phyloP scores from a whole-genome alignment of 2,113 vertebrate genomes.

The Arvicanthis niloticus region DNA sequence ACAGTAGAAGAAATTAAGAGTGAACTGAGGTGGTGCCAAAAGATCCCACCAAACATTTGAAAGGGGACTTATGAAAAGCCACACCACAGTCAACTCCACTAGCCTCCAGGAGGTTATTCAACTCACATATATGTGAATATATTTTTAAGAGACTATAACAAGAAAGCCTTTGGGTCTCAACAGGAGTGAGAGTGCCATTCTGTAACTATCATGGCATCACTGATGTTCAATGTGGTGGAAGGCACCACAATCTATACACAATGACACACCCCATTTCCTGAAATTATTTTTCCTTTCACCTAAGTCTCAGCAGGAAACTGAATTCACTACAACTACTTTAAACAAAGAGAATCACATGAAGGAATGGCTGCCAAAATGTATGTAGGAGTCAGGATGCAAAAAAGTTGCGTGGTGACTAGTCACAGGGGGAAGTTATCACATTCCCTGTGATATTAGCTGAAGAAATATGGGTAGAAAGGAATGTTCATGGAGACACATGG shows the following conservation, averaged over 20 bases:
- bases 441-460: too few relatives aligned
- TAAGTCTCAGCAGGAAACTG: neutral
- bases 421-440: neutral
- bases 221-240: neutral
- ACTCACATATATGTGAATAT: rapidly evolving
- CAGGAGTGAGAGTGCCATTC: neutral
- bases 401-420: neutral
- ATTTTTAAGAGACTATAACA: neutral
- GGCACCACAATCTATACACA: neutral
- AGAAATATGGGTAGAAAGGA: neutral
- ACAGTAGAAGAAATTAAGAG: neutral
- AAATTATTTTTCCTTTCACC: neutral
- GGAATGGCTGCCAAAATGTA: neutral
- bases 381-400: neutral
- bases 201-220: neutral
- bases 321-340: neutral
- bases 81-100: neutral
- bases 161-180: neutral
- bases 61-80: neutral
- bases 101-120: neutral
- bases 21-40: too few relatives aligned
- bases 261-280: neutral
- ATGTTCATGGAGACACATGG: neutral
- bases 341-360: neutral
- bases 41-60: neutral